Evolutionary conservation across 2,888 invertebrate species (phyloP), one percentile per base, ranked within the genome.

Genomic region (Syrphus vitripennis): DNA sequence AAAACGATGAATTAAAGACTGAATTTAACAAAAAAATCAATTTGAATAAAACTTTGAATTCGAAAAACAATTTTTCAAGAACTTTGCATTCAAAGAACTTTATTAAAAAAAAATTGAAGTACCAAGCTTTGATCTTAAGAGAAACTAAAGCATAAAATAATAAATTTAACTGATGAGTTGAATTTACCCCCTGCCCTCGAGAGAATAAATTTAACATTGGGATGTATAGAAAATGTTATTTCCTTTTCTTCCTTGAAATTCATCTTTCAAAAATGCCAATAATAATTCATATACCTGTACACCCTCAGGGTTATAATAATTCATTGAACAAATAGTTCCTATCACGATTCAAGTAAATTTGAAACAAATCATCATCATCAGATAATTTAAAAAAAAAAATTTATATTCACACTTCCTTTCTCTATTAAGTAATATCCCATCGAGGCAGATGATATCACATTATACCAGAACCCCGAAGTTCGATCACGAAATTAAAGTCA

Each of bases 361-460:
- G 1, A 4, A 48, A 24, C 29, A 26, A 57, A 67, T 31, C 24
- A n/a, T 50, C 50, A 3, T 50, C 48, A 14, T 1, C 12, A 48
- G 0, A 48, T 21, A 48, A 21, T 12, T 48, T 6, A 24, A n/a
- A n/a, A n/a, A n/a, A n/a, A n/a, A 14, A 48, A 16, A 37, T n/a
- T n/a, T n/a, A n/a, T n/a, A 37, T 26, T 37, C 26, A 53, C 42
- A 45, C 69, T 81, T 86, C 82, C 86, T 78, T 82, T 86, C 86
- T 82, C 86, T 82, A 61, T 86, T 78, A 53, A 74, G 61, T 55
- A 86, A 86, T 59, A 61, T 7, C 9, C 14, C 9, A 37, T 10
- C 24, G 29, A n/a, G n/a, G n/a, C n/a, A n/a, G n/a, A n/a, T n/a
- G 6, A 31, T 29, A 29, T 42, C 9, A 42, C 19, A 19, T 31